Percentiles rank a stretch among this genome's conserved stretches.
Evolutionary conservation across 1,140 invertebrate species (phyloP).

Genomic region (Apis mellifera): Amel_HAv3.1 CM009935.2:8044501-8045000

Average conservation of each 20-base stretch:
- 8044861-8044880: constrained; percentile 75
- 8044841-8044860: constrained; percentile 65
- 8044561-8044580: too few species aligned
- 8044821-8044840: constrained; percentile 58
- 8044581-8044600: too few species aligned
- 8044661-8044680: too few species aligned
- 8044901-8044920: constrained; percentile 47
- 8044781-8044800: constrained; percentile 32
- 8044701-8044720: neutral
- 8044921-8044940: constrained; percentile 10
- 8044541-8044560: too few species aligned
- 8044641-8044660: too few species aligned
- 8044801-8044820: constrained; percentile 36
- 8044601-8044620: too few species aligned
- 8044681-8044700: neutral
- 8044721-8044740: neutral
- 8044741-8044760: neutral
- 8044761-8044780: constrained; percentile 21
- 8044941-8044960: constrained; percentile 24
- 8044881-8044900: constrained; percentile 60
- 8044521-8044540: too few species aligned
- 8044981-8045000: neutral
- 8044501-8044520: too few species aligned
- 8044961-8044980: neutral
- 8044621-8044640: too few species aligned